Evolutionary conservation across 2,113 vertebrate genomes (phyloP), one percentile per base, ranked within the genome.

Genomic region (Circaetus cinerascens): DNA sequence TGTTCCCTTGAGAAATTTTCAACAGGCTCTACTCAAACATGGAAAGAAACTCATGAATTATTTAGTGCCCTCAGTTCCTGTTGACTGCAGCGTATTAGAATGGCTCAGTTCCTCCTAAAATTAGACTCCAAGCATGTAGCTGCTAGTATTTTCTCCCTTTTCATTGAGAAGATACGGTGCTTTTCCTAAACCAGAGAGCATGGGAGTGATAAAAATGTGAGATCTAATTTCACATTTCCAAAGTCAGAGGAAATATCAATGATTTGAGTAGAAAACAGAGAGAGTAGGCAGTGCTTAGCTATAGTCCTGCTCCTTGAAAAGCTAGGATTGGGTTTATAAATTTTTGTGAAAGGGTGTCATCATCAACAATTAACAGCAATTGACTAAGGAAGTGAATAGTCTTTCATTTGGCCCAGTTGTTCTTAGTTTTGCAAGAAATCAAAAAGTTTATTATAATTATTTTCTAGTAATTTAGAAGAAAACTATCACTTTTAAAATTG

Each of bases 21-120:
- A 78, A 82, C 75, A 88, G 77, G 73, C 60, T 93, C 25, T 93
- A 85, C 69, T 91, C 74, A 82, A 46, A 95, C 88, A 22, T 75
- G 87, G 76, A 63, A 75, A 92, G 73, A 86, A 95, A 56, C 40
- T 94, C 60, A 81, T 92, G 83, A 96, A 87, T 93, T 91, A 95
- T 87, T 85, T 73, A 97, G n/a, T 46, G 29, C 22, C 13, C 13
- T 68, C 19, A 13, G 86, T 94, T 97, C 86, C 93, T 92, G 88
- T 95, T 93, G 95, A 91, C 88, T 94, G 92, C 88, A 87, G 83
- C 69, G 76, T 68, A 64, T 95, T 62, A 94, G 60, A 57, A 81
- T 75, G 88, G 69, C 69, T 95, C 91, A 55, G 53, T 93, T 96
- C 81, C 77, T 97, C 91, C 87, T 90, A 90, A 94, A 96, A 95